A percentile compares a stretch with the other conserved stretches of the same genome.
phyloP scores from a whole-genome alignment of 1,140 invertebrate species.

The Phortica variegata region DNA sequence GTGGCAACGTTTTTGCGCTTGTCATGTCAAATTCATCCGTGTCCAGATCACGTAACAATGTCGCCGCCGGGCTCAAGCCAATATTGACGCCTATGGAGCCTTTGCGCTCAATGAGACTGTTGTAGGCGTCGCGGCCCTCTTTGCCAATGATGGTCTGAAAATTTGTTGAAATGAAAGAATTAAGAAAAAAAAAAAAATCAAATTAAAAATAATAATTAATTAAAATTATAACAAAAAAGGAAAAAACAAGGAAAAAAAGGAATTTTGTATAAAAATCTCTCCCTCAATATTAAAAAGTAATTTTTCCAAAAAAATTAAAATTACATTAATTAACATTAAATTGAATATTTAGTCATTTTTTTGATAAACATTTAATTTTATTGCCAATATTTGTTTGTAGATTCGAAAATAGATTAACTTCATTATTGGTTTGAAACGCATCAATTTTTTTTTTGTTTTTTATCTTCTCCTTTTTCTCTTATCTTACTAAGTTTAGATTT shows the following conservation, averaged over 20 bases:
- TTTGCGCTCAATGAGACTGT: constrained; percentile 78
- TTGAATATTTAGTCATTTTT: too few species aligned
- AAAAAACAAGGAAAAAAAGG: too few species aligned
- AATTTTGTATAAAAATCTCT: background rate
- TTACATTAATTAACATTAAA: too few species aligned
- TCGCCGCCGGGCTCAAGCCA: constrained; percentile 37
- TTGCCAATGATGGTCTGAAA: constrained; percentile 74
- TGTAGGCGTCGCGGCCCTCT: constrained; percentile 87
- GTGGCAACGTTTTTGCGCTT: constrained; percentile 34
- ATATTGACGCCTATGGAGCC: constrained; percentile 40
- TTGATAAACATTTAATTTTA: too few species aligned
- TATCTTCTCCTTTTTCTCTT: too few species aligned
- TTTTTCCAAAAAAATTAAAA: too few species aligned
- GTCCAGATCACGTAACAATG: constrained; percentile 42
- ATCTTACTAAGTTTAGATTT: too few species aligned
- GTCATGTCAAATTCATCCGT: constrained; percentile 48
- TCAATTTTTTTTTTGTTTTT: too few species aligned
- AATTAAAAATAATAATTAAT: constrained; percentile 14
- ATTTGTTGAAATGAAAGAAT: background rate
- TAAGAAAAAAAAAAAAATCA: constrained; percentile 11
- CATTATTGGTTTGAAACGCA: too few species aligned
- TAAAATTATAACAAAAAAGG: constrained; percentile 7
- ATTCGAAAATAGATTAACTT: too few species aligned
- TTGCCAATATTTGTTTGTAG: too few species aligned
- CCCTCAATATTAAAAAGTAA: too few species aligned